Base-by-base conservation (phyloP, 2,888 invertebrate genomes). In the Nasonovia ribisnigri region DNA sequence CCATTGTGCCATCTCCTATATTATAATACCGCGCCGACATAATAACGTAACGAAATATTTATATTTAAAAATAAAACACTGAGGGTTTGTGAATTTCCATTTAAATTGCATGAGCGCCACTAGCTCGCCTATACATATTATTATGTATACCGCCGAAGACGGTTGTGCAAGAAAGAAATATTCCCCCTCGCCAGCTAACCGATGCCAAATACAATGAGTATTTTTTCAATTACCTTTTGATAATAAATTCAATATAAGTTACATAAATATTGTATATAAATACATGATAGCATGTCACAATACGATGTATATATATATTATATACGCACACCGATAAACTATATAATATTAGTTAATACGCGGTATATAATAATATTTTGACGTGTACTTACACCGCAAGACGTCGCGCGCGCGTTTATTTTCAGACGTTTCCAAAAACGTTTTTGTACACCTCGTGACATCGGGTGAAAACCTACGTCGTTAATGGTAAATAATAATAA, bases 201-300 rank as follows among this genome's bases (percentile, higher is more conserved):
- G 42, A 88, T 26, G 43, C 43, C 26, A 43, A 88, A 13, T 29
- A 24, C 51, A 36, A 77, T 77, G 77, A 36, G 42, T 36, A 43
- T 57, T 54, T 57, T 88, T 57, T 42, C 57, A 88, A 88, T 88
- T 54, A 88, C 57, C n/a, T 57, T 88, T 88, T 88, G 57, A 88
- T 43, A 88, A 77, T 77, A 77, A 77, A 77, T 77, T 77, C 36
- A 36, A 77, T 77, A 77, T 77, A 77, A 8, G 36, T 77, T 77
- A 36, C 20, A 77, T 36, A 77, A 77, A 77, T 77, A 77, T 57
- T 8, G 26, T 77, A 77, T 77, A 77, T 36, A 77, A 36, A 77
- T 77, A 77, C 36, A 20, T 77, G 36, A 20, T 0, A 1, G 77
- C 13, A 5, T 0, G 67, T 36, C 8, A 36, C 3, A 77, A 77